These are phyloP conservation scores for Anagyrus pseudococci DNA, from an alignment of 2,888 invertebrate species.

Conservation along the genomic window DNA sequence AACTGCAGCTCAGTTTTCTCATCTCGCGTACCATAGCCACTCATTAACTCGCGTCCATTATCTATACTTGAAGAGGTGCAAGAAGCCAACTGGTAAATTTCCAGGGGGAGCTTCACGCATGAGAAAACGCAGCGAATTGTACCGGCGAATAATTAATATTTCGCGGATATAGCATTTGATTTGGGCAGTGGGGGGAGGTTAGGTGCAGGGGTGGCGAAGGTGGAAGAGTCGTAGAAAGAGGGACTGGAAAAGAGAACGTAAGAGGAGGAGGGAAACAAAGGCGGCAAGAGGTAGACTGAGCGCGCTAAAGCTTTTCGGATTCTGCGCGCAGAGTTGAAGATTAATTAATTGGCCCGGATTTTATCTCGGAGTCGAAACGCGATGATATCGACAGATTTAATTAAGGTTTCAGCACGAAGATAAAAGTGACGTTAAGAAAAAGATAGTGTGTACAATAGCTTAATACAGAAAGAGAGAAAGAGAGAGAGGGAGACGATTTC, in stretches of 20 bases:
- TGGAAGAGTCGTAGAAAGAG: too few species aligned
- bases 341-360: constrained; percentile 32
- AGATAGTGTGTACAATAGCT: too few species aligned
- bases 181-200: not conserved
- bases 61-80: not conserved
- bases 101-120: too few species aligned
- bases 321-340: constrained; percentile 9
- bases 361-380: constrained; percentile 6
- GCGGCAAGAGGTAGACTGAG: not conserved
- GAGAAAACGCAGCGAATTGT: too few species aligned
- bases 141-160: constrained; percentile 25
- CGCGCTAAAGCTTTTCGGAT: not conserved
- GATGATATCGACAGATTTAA: constrained; percentile 31
- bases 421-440: constrained; percentile 22
- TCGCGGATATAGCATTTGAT: constrained; percentile 1
- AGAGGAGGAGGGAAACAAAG: not conserved
- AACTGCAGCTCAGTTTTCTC: too few species aligned
- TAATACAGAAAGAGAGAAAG: too few species aligned
- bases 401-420: constrained; percentile 18
- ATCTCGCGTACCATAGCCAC: too few species aligned
- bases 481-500: too few species aligned
- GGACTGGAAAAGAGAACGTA: too few species aligned
- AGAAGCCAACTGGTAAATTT: not conserved
- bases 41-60: not conserved
- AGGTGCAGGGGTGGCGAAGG: too few species aligned